phyloP scores from a whole-genome alignment of 2,797 vertebrate species.

The Pangasius djambal region DNA sequence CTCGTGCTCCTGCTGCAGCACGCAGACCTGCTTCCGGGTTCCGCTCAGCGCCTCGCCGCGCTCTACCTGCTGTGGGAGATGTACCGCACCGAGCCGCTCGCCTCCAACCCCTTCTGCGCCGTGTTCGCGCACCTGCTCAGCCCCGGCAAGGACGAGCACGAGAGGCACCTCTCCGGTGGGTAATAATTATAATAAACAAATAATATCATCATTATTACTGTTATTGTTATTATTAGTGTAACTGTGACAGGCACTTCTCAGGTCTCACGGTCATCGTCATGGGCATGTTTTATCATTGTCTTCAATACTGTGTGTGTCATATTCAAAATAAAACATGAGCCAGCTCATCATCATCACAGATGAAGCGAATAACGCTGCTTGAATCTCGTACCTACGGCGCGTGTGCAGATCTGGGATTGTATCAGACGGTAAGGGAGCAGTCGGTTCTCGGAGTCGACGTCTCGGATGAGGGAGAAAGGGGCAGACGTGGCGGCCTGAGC shows the following conservation, averaged over 20 bases:
- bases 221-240: too few relatives aligned
- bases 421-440: too few relatives aligned
- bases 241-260: neutral
- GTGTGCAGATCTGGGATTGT: too few relatives aligned
- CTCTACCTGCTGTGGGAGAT: slow-evolving; percentile 99
- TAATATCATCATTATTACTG: too few relatives aligned
- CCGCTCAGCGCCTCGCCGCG: slow-evolving; percentile 92
- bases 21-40: slow-evolving; percentile 92
- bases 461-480: too few relatives aligned
- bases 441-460: too few relatives aligned
- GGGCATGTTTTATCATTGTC: neutral
- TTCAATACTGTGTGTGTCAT: neutral
- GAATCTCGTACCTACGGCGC: too few relatives aligned
- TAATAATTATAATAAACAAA: too few relatives aligned
- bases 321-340: too few relatives aligned
- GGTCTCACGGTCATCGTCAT: neutral
- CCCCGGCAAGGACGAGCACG: slow-evolving; percentile 88
- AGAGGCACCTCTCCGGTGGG: slow-evolving; percentile 83
- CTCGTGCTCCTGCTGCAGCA: slow-evolving; percentile 95
- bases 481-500: too few relatives aligned
- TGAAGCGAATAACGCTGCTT: too few relatives aligned
- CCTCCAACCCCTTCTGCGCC: slow-evolving; percentile 95
- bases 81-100: slow-evolving; percentile 97
- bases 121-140: slow-evolving; percentile 95
- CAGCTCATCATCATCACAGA: too few relatives aligned